Conservation (phyloP, 2,888 invertebrate species). For the Leucophenga maculata region DNA sequence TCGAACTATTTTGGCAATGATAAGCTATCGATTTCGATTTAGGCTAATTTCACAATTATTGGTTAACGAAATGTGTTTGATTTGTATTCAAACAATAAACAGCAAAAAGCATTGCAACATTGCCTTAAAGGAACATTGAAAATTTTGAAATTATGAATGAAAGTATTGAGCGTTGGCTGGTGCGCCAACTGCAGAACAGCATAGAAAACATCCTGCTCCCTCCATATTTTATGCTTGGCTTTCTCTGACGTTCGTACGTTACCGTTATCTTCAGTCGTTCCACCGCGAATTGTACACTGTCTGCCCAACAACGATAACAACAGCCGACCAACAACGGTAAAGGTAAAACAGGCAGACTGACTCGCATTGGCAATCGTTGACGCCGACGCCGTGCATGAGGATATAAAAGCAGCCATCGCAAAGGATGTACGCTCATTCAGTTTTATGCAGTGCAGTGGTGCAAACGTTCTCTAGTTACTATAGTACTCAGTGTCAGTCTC, state of each 20-base stretch:
- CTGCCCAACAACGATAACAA: constrained; percentile 2
- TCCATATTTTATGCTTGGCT: constrained; percentile 4
- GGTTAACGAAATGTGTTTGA: neutral
- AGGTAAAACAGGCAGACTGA: constrained; percentile 21
- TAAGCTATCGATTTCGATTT: neutral
- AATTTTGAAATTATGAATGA: constrained; percentile 12
- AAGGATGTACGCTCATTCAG: constrained; percentile 60
- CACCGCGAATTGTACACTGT: neutral
- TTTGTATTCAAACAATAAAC: neutral
- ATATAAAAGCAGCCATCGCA: constrained; percentile 57
- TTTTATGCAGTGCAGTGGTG: constrained; percentile 51
- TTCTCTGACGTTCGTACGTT: constrained; percentile 26
- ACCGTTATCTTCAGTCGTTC: constrained; percentile 26
- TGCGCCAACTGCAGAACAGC: constrained; percentile 13
- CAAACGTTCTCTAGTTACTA: constrained; percentile 38
- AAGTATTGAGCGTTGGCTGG: neutral
- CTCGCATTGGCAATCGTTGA: constrained; percentile 5
- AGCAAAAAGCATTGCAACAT: neutral
- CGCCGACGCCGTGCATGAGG: constrained; percentile 10
- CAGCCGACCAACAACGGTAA: constrained; percentile 12
- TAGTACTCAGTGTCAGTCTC: constrained; percentile 15
- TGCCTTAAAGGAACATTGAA: neutral
- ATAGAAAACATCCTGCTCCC: too few relatives aligned
- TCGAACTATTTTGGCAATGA: neutral
- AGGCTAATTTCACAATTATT: neutral